These are phyloP conservation scores for Sus scrofa DNA, from an alignment of 2,113 vertebrate genomes.

Conservation along the genomic window DNA sequence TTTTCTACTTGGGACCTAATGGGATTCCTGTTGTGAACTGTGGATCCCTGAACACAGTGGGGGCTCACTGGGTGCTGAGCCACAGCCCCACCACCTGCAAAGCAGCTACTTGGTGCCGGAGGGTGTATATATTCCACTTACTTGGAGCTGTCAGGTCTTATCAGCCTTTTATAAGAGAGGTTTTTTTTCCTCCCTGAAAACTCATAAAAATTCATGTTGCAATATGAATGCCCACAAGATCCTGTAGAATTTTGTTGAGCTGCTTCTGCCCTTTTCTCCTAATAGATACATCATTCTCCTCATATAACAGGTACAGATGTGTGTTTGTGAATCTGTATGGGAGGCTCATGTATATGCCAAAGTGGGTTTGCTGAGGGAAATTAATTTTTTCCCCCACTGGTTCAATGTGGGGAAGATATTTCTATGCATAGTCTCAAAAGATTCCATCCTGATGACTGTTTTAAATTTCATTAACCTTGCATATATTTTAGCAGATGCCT, in stretches of 20 bases:
- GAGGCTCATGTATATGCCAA: constrained; percentile 21
- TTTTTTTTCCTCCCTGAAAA: constrained; percentile 69
- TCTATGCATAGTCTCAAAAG: constrained; percentile 48
- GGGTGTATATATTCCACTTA: constrained; percentile 13
- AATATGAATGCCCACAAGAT: constrained; percentile 60
- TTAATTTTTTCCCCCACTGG: constrained; percentile 48
- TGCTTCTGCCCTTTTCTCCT: constrained; percentile 41
- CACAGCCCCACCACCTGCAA: background rate
- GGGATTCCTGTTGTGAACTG: background rate
- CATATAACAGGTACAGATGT: constrained; percentile 8
- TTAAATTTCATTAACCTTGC: constrained; percentile 66
- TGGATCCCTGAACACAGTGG: too few relatives aligned
- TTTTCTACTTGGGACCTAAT: background rate
- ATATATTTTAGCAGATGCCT: constrained; percentile 20
- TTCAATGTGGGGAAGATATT: constrained; percentile 40
- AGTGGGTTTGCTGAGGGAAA: constrained; percentile 62
- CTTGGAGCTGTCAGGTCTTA: constrained; percentile 63
- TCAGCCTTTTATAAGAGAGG: constrained; percentile 63
- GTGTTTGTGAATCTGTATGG: constrained; percentile 11
- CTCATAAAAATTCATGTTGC: constrained; percentile 81
- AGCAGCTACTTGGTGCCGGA: background rate
- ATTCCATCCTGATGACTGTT: constrained; percentile 38
- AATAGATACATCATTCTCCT: constrained; percentile 46
- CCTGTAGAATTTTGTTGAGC: constrained; percentile 67
- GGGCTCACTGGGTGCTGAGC: background rate